Conservation (phyloP, 92 coral and sea anemone species). For the Parazoanthus atlanticus region DNA sequence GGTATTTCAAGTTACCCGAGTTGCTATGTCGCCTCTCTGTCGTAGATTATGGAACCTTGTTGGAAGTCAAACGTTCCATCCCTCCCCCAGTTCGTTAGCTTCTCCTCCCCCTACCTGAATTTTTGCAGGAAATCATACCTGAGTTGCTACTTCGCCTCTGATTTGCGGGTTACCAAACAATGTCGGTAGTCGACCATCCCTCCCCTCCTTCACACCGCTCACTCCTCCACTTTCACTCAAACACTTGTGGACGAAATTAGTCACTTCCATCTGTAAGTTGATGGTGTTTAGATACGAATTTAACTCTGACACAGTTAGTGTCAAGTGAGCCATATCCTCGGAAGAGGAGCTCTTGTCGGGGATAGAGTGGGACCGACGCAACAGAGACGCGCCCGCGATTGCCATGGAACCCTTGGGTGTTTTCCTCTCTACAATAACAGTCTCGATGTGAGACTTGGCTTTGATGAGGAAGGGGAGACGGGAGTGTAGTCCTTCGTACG, state of each 20-base stretch:
- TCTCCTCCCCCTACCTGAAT: background rate
- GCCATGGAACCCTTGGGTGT: conserved; percentile 85
- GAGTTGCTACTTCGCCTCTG: conserved; percentile 83
- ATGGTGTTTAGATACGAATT: conserved; percentile 87
- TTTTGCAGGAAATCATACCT: conserved; percentile 60
- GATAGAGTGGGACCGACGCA: conserved; percentile 59
- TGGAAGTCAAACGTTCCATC: background rate
- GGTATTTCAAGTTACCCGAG: too few relatives aligned
- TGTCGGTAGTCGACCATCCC: conserved; percentile 73
- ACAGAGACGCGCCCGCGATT: conserved; percentile 82
- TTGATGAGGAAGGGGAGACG: conserved; percentile 80
- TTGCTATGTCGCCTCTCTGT: background rate
- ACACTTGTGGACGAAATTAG: conserved; percentile 84
- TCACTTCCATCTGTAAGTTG: conserved; percentile 88
- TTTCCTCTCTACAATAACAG: conserved; percentile 84
- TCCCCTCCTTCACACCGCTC: conserved; percentile 52
- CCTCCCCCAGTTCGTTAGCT: background rate
- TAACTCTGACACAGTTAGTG: conserved; percentile 84
- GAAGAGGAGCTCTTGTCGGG: conserved; percentile 52
- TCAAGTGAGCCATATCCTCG: conserved; percentile 72
- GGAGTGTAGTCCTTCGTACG: conserved; percentile 83
- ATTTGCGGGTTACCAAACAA: conserved; percentile 87
- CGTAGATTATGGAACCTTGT: background rate
- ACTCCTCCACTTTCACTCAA: conserved; percentile 67
- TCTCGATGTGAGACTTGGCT: conserved; percentile 86